Evolutionary conservation across 2,113 vertebrate species (phyloP).

Genomic region (Aramus guarauna): DNA sequence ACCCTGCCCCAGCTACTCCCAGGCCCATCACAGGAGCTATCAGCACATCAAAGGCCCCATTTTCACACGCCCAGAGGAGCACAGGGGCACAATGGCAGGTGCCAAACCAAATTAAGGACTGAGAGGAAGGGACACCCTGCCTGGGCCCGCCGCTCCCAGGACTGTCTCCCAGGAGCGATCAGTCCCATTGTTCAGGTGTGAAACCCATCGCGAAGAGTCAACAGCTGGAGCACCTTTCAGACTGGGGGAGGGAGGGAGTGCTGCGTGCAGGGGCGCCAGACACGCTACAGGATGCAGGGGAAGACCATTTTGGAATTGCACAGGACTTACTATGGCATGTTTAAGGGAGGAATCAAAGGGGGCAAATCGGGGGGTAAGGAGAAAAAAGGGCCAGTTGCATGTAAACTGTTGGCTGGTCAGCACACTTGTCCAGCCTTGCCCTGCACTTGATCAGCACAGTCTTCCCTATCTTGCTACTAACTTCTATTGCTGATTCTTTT

Average conservation of each 20-base stretch:
- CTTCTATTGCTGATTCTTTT: not conserved
- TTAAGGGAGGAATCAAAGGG: not conserved
- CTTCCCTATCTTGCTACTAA: not conserved
- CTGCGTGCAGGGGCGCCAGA: not conserved
- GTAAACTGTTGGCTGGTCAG: not conserved
- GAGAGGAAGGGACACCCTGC: not conserved
- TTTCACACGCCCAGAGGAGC: not conserved
- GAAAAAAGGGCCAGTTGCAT: not conserved
- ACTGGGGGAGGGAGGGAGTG: not conserved
- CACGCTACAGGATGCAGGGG: not conserved
- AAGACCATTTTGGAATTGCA: not conserved
- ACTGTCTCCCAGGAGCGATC: not conserved
- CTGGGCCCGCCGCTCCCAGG: too few species aligned
- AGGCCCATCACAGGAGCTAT: not conserved
- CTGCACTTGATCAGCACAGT: not conserved
- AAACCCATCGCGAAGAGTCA: not conserved
- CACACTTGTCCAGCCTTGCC: not conserved
- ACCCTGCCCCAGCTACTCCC: not conserved
- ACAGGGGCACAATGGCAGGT: not conserved
- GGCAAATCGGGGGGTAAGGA: not conserved
- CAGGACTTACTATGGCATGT: not conserved
- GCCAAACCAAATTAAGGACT: not conserved
- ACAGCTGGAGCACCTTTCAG: not conserved
- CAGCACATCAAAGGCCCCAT: conserved; percentile 12
- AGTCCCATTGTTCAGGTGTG: not conserved